Evolutionary conservation across 1,140 invertebrate species (phyloP), one percentile per base, ranked within the genome.

Genomic region (Coenobita brevimanus): DNA sequence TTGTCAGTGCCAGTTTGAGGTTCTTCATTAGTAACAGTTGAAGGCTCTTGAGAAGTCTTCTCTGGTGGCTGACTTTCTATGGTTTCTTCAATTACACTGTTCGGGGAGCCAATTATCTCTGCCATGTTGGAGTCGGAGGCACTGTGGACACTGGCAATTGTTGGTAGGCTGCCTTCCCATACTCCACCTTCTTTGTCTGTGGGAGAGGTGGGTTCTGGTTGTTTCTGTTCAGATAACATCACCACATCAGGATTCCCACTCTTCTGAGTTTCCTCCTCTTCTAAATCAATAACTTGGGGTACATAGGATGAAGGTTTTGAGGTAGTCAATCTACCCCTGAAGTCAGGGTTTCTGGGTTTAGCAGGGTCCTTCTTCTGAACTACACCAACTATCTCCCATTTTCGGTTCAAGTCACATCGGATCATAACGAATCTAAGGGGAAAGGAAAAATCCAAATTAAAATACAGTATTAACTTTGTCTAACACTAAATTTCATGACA

Each of bases 391-490:
- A 89, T 89, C 54, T 89, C 89, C 89, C 89, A 89, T 27, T 87
- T 82, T 13, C 57, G 36, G 50, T 71, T 73, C 33, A 33, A 30
- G 78, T 89, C 89, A 67, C 89, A 87, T 8, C 89, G 64, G 24
- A 89, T 89, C 89, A 89, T 89, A 3, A 89, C 83, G 81, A 86
- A 89, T 79, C 89, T 89, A 50, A n/a, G 62, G 86, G n/a, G n/a
- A n/a, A n/a, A n/a, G n/a, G n/a, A n/a, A n/a, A n/a, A n/a, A n/a
- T n/a, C n/a, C n/a, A n/a, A n/a, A n/a, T n/a, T n/a, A n/a, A n/a
- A n/a, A n/a, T n/a, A n/a, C n/a, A n/a, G n/a, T n/a, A n/a, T n/a
- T n/a, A n/a, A n/a, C n/a, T n/a, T n/a, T n/a, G n/a, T n/a, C n/a
- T n/a, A n/a, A n/a, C n/a, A n/a, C n/a, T n/a, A n/a, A n/a, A n/a